Conservation (phyloP, 2,113 vertebrate genomes). For the Osmerus mordax region DNA sequence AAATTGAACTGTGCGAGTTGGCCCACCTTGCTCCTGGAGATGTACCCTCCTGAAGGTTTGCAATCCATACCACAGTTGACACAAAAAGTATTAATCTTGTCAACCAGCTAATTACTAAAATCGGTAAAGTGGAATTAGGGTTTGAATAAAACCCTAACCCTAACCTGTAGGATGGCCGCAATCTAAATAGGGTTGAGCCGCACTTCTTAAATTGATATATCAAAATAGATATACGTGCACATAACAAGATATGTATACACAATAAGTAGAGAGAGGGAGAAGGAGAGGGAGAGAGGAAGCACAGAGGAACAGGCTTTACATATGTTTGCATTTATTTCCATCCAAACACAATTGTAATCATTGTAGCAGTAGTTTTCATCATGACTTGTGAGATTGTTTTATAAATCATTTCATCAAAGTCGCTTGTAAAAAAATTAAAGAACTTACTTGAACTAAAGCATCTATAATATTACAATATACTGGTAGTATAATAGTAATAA, state of each 20-base stretch:
- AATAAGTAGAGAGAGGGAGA: background rate
- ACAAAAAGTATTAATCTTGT: too few relatives aligned
- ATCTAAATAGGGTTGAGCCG: too few relatives aligned
- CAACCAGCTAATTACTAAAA: too few relatives aligned
- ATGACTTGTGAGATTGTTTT: constrained; percentile 77
- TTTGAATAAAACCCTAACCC: too few relatives aligned
- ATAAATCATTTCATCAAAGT: constrained; percentile 85
- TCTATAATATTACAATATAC: constrained; percentile 85
- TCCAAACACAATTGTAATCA: constrained; percentile 80
- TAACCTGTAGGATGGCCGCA: too few relatives aligned
- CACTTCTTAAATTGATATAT: too few relatives aligned
- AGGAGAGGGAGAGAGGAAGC: background rate
- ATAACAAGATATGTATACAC: background rate
- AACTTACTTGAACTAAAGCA: constrained; percentile 81
- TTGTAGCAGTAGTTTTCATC: constrained; percentile 76
- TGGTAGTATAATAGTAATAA: constrained; percentile 78
- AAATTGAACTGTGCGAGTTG: too few relatives aligned
- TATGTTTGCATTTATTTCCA: constrained; percentile 80
- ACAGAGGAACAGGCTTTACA: constrained; percentile 61
- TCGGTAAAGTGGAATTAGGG: too few relatives aligned
- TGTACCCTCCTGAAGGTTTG: too few relatives aligned
- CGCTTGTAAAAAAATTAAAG: constrained; percentile 82
- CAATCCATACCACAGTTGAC: too few relatives aligned
- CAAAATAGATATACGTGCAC: too few relatives aligned
- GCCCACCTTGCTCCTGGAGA: too few relatives aligned